Base-by-base conservation (phyloP, 2,797 vertebrate species). In the Tokudaia muenninki region DNA sequence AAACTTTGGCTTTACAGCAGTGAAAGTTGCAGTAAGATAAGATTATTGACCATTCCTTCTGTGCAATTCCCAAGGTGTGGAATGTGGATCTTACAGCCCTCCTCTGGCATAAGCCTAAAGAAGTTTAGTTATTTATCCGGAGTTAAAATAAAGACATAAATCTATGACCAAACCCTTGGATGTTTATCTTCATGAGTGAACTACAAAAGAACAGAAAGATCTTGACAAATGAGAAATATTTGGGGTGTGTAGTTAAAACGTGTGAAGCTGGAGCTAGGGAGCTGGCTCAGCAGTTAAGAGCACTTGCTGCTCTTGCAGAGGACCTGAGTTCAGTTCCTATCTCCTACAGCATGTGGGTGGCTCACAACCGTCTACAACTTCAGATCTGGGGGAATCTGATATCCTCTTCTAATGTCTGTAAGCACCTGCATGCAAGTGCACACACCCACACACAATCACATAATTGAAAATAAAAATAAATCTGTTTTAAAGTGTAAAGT, bases 121-220 rank as follows among this genome's bases (percentile, higher is more conserved):
- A 91, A 17, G 41, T 90, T 77, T 93, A 50, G 59, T 81, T 82
- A 87, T 91, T 86, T 88, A 77, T 52, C 74, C 77, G 84, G 44
- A 95, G 37, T 70, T 87, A 65, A 81, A 92, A 93, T 59, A 92
- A 96, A 57, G 72, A 84, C 24, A 88, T 41, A 65, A 92, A 88
- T 96, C 57, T 11, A 47, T 90, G 59, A 86, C 52, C 74, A 93
- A 95, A 19, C 4, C 65, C 37, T 65, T 13, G 50, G 47, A 79
- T 87, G 31, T 82, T 86, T 83, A 87, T 94, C 96, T 94, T 77
- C 72, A 50, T 47, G 3, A 88, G 57, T 74, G 65, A 91, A 14
- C 21, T 65, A 91, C 16, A 63, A 50, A 84, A 77, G 78, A 94
- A 81, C 63, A 81, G 22, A 22, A 94, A 96, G 31, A 72, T 22